Conservation (phyloP, 1,140 invertebrate species). For the Hyles euphorbiae region DNA sequence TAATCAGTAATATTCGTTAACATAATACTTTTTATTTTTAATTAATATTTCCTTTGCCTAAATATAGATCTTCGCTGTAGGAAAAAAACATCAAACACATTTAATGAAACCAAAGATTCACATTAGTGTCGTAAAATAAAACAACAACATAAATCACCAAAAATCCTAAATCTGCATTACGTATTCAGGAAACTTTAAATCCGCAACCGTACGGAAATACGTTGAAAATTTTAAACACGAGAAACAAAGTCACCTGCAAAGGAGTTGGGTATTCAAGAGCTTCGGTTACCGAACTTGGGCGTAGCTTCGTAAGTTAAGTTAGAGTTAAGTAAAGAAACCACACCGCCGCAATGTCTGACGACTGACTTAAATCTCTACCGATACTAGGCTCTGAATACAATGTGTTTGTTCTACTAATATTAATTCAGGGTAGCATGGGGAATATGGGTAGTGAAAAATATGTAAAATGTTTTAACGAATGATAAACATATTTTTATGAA, state of each 20-base stretch:
- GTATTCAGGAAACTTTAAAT: conserved; percentile 43
- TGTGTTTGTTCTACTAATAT: no score
- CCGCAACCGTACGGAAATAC: conserved; percentile 34
- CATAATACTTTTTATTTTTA: no score
- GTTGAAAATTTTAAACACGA: conserved; percentile 51
- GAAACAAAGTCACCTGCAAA: conserved; percentile 55
- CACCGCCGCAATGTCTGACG: conserved; percentile 48
- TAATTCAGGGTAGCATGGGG: not conserved
- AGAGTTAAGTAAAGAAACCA: conserved; percentile 64
- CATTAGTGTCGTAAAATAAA: conserved; percentile 30
- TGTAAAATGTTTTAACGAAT: no score
- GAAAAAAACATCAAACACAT: no score
- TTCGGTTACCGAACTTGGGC: conserved; percentile 52
- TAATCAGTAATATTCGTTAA: no score
- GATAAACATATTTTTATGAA: not conserved
- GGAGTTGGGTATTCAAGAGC: conserved; percentile 46
- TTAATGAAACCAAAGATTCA: conserved; percentile 3
- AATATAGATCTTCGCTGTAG: no score
- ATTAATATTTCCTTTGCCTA: no score
- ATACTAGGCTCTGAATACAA: conserved; percentile 20
- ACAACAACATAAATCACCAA: not conserved
- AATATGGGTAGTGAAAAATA: not conserved
- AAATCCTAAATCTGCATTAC: conserved; percentile 8
- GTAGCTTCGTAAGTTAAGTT: conserved; percentile 54
- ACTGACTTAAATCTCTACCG: conserved; percentile 50